A percentile compares a stretch with the other conserved stretches of the same genome.
Conservation (phyloP, 2,888 invertebrate genomes). For the Pollenia labialis region DNA sequence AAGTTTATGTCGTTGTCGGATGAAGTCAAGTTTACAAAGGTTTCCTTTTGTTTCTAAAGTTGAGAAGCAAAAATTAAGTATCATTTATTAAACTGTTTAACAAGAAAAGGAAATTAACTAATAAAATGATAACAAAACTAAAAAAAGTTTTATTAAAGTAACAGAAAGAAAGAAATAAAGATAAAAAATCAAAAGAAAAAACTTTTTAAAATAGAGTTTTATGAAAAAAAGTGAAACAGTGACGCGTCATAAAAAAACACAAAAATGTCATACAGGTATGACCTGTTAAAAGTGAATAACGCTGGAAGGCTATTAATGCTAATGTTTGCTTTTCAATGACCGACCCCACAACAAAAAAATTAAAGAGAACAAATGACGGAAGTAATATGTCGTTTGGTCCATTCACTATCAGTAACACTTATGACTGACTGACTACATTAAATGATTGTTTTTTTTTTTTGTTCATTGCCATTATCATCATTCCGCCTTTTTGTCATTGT, state of each 20-base stretch:
- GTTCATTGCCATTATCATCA: conserved; percentile 55
- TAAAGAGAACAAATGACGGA: conserved; percentile 20
- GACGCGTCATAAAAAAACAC: background rate
- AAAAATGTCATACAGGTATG: conserved; percentile 27
- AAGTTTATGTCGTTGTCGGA: conserved; percentile 23
- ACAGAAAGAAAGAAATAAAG: background rate
- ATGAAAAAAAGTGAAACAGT: no score
- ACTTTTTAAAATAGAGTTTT: no score
- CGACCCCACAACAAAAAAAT: conserved; percentile 22
- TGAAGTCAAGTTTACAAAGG: conserved; percentile 39
- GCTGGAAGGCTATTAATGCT: conserved; percentile 21
- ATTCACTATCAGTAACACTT: conserved; percentile 69
- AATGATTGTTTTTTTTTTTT: conserved; percentile 15
- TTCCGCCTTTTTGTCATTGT: conserved; percentile 49
- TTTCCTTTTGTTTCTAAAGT: conserved; percentile 35
- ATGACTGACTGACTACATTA: conserved; percentile 70
- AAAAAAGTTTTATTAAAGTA: conserved; percentile 5
- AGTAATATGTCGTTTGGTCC: conserved; percentile 61
- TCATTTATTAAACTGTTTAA: conserved; percentile 62
- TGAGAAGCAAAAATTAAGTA: background rate
- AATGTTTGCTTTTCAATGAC: conserved; percentile 42
- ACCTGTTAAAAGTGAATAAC: background rate
- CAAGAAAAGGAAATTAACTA: conserved; percentile 53
- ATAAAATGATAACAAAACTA: conserved; percentile 22
- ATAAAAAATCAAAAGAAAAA: background rate